Base-by-base conservation (phyloP, 1,140 invertebrate species). In the Zaprionus capensis region DNA sequence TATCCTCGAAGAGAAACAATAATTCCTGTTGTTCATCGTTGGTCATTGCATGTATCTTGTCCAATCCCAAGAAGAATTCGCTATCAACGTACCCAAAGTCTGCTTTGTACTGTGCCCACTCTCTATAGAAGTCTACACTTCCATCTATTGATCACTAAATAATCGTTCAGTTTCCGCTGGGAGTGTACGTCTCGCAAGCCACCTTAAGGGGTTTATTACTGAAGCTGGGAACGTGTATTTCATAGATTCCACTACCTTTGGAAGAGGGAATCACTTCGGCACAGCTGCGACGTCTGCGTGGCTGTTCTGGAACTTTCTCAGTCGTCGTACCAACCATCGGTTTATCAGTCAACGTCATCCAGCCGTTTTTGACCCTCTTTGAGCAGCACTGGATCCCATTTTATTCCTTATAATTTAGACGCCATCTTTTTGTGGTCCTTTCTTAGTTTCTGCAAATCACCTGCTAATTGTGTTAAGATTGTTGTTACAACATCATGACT, bases 61-160 rank as follows among this genome's bases (percentile, higher is more conserved):
- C 94, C 38, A 95, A 79, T 15, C 95, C 95, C 4, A 95, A 88
- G 93, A 94, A 95, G 77, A 95, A 95, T 80, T 95, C 94, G 1
- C 94, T 93, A 15, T 93, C 93, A 5, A 94, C 63, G 70, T 95
- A 94, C 1, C 94, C 94, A 81, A 95, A 95, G 6, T 95, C 95
- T 53, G 93, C 80, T 68, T 94, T 94, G 78, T 96, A 96, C 34
- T 95, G 94, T 0, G 76, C 41, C 95, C 95, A 96, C 55, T 92
- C 92, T 67, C 94, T 93, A 69, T 93, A 94, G 78, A 96, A 96
- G 65, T 95, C 93, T 76, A 94, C 94, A 9, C 93, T 92, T 1
- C 95, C 95, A 75, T 95, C 94, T 62, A 93, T 93, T 24, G 95
- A 92, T 41, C 94, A 94, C 90, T 95, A 95, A 62, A 96, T 91